Percentiles rank a stretch among this genome's conserved stretches.
Evolutionary conservation across 2,888 invertebrate genomes (phyloP).

Genomic region (Sesia bembeciformis): DNA sequence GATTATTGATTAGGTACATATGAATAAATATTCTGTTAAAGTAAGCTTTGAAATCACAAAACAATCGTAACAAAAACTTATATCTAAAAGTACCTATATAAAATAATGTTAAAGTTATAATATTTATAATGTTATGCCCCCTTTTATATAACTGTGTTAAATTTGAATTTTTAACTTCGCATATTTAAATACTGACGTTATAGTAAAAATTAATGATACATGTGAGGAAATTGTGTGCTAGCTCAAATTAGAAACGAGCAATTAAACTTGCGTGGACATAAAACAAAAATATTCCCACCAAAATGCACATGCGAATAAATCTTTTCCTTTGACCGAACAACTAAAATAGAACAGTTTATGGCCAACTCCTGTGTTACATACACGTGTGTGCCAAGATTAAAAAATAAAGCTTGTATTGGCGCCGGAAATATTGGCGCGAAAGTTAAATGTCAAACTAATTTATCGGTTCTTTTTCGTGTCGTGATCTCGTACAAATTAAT

Average conservation of each 20-base stretch:
- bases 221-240: not conserved
- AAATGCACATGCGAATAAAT: slow-evolving; percentile 34
- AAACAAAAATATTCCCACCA: slow-evolving; percentile 22
- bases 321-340: slow-evolving; percentile 36
- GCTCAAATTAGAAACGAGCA: slow-evolving; percentile 13
- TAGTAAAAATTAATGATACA: not conserved
- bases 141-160: not conserved
- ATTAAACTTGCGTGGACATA: slow-evolving; percentile 14
- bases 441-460: slow-evolving; percentile 13
- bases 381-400: slow-evolving; percentile 35
- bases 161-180: not conserved
- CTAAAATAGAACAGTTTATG: slow-evolving; percentile 62
- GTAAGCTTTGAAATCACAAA: too few relatives aligned
- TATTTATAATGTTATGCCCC: not conserved
- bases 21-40: too few relatives aligned
- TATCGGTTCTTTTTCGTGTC: slow-evolving; percentile 2
- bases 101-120: not conserved
- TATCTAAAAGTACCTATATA: not conserved
- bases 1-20: too few relatives aligned
- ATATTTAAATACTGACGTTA: not conserved
- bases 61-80: too few relatives aligned
- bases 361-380: slow-evolving; percentile 31
- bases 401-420: slow-evolving; percentile 16
- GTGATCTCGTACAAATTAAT: not conserved
- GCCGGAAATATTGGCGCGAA: slow-evolving; percentile 25